Percentiles rank a stretch among this genome's conserved stretches.
phyloP scores from a whole-genome alignment of 2,797 vertebrate species.

The Trematomus bernacchii region DNA sequence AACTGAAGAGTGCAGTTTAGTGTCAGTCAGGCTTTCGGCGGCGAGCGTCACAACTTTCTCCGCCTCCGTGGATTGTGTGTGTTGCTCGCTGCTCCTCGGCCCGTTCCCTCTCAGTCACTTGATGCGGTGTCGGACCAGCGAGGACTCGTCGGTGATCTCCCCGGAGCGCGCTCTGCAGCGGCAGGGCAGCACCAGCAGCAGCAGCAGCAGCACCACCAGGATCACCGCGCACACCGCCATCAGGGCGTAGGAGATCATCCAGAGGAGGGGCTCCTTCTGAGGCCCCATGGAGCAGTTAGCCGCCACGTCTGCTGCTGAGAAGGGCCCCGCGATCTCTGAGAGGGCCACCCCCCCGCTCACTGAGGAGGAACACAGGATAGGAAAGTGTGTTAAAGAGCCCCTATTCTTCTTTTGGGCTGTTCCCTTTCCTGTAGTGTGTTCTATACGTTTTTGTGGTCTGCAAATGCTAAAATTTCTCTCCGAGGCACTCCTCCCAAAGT shows the following conservation, averaged over 20 bases:
- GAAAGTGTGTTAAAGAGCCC: no score
- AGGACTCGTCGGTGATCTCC: constrained; percentile 94
- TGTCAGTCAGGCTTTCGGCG: constrained; percentile 33
- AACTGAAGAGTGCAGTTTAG: constrained; percentile 32
- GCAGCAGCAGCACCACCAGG: constrained; percentile 87
- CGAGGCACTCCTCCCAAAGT: no score
- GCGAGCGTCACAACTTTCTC: constrained; percentile 17
- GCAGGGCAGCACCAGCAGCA: constrained; percentile 89
- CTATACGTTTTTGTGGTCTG: no score
- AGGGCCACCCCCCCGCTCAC: constrained; percentile 84
- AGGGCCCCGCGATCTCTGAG: constrained; percentile 93
- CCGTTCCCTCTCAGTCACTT: constrained; percentile 86
- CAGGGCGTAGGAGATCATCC: constrained; percentile 93
- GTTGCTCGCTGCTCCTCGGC: constrained; percentile 20
- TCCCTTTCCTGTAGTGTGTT: no score
- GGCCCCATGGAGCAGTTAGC: constrained; percentile 85
- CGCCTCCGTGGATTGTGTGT: constrained; percentile 23
- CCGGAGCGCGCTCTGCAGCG: constrained; percentile 75
- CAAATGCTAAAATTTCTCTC: no score
- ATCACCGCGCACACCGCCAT: constrained; percentile 91
- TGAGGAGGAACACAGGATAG: constrained; percentile 58
- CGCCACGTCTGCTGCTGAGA: constrained; percentile 88
- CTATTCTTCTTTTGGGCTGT: no score
- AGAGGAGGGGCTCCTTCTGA: constrained; percentile 88
- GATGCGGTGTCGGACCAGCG: constrained; percentile 94